These are phyloP conservation scores for Solenopsis invicta DNA, from an alignment of 1,140 invertebrate genomes.

Conservation along the genomic window DNA sequence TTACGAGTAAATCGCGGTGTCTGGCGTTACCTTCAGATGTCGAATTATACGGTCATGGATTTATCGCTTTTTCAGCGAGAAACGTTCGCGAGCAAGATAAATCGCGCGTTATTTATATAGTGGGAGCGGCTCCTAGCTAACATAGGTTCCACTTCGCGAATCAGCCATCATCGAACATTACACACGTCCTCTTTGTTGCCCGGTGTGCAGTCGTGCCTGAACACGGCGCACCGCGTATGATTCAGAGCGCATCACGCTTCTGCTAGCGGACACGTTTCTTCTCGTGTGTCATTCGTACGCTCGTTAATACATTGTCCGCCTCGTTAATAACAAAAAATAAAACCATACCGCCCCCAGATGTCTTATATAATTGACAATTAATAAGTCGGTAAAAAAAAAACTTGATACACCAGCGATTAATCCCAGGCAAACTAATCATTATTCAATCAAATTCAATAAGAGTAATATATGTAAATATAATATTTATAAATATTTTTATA, in stretches of 20 bases:
- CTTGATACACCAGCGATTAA: too few species aligned
- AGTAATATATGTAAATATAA: neutral
- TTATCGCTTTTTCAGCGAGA: neutral
- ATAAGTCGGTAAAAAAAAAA: neutral
- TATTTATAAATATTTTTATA: neutral
- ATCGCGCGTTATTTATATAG: slow-evolving; percentile 7
- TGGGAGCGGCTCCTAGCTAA: neutral
- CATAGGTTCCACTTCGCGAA: neutral
- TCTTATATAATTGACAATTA: neutral
- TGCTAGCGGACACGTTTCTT: neutral
- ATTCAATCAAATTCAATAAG: neutral
- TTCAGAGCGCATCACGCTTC: slow-evolving; percentile 20
- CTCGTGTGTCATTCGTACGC: neutral
- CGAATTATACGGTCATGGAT: neutral
- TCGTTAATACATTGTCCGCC: too few species aligned
- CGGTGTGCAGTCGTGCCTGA: slow-evolving; percentile 17
- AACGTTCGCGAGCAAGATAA: neutral
- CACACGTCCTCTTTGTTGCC: slow-evolving; percentile 8
- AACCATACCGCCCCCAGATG: neutral
- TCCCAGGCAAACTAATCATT: too few species aligned
- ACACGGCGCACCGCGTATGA: neutral
- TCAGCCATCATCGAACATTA: slow-evolving; percentile 19
- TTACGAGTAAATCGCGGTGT: neutral
- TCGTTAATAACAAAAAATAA: slow-evolving; percentile 7
- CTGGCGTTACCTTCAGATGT: neutral